These are phyloP conservation scores for Erithacus rubecula DNA, from an alignment of 2,797 vertebrate species.

Conservation along the genomic window DNA sequence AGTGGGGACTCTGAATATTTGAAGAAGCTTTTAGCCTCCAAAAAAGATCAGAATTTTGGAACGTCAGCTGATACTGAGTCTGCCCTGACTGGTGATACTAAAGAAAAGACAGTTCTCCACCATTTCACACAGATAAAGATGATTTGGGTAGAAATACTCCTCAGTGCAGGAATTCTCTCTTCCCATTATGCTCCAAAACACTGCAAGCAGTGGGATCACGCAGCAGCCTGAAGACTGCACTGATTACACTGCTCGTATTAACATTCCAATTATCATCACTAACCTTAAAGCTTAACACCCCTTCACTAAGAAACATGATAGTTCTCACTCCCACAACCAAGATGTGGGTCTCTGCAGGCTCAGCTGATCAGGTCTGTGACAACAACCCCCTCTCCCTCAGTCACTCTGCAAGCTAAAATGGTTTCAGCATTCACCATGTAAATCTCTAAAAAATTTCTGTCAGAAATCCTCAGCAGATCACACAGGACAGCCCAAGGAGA, in stretches of 20 bases:
- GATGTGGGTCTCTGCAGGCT: slow-evolving; percentile 17
- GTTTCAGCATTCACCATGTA: background rate
- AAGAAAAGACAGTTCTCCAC: background rate
- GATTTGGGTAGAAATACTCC: background rate
- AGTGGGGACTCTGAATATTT: background rate
- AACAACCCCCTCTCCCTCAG: background rate
- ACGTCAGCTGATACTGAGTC: background rate
- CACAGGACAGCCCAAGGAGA: background rate
- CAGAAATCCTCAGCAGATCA: background rate
- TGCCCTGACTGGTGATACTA: background rate
- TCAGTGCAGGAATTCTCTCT: background rate
- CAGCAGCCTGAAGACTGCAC: background rate
- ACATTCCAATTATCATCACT: slow-evolving; percentile 19
- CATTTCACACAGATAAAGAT: background rate
- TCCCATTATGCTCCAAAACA: background rate
- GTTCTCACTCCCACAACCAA: slow-evolving; percentile 15
- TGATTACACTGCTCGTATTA: background rate
- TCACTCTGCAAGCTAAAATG: background rate
- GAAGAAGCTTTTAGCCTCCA: background rate
- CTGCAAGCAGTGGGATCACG: background rate
- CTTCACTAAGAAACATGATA: background rate
- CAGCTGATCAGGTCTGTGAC: background rate
- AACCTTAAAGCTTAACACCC: slow-evolving; percentile 6
- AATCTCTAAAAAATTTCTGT: background rate
- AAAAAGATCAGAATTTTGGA: background rate